These are phyloP conservation scores for Phenacoccus solenopsis DNA, from an alignment of 1,140 invertebrate species.

Conservation along the genomic window DNA sequence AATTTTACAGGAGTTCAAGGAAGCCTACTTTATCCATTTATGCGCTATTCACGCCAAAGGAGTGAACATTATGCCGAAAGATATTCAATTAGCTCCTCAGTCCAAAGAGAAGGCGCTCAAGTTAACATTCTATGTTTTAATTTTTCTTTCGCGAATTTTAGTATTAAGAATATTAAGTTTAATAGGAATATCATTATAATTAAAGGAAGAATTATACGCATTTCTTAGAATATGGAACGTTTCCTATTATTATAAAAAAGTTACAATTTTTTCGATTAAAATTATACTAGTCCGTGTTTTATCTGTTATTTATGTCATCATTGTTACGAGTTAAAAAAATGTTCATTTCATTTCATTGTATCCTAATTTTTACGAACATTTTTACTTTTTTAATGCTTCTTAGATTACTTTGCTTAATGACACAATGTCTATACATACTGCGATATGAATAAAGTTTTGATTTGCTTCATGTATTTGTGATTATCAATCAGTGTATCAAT, in stretches of 20 bases:
- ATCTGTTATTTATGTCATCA: too few relatives aligned
- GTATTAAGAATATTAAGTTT: background rate
- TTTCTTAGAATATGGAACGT: too few relatives aligned
- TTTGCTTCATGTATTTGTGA: background rate
- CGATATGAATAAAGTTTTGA: background rate
- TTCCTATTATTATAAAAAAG: too few relatives aligned
- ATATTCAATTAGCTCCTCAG: slow-evolving; percentile 82
- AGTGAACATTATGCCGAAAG: slow-evolving; percentile 93
- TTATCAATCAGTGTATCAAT: too few relatives aligned
- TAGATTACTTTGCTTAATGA: background rate
- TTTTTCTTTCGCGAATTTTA: background rate
- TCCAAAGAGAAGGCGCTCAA: slow-evolving; percentile 71
- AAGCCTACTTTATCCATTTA: slow-evolving; percentile 84
- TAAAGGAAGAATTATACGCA: too few relatives aligned
- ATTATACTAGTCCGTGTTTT: too few relatives aligned
- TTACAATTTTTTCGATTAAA: too few relatives aligned
- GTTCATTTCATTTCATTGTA: background rate
- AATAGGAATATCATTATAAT: too few relatives aligned
- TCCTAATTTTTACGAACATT: background rate
- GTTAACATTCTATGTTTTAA: background rate
- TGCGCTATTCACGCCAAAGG: slow-evolving; percentile 89
- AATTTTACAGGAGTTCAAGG: slow-evolving; percentile 63
- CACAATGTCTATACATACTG: background rate
- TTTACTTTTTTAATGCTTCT: background rate
- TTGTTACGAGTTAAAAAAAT: background rate